Conservation (phyloP, 2,113 vertebrate genomes). For the Bubo blakistoni region DNA sequence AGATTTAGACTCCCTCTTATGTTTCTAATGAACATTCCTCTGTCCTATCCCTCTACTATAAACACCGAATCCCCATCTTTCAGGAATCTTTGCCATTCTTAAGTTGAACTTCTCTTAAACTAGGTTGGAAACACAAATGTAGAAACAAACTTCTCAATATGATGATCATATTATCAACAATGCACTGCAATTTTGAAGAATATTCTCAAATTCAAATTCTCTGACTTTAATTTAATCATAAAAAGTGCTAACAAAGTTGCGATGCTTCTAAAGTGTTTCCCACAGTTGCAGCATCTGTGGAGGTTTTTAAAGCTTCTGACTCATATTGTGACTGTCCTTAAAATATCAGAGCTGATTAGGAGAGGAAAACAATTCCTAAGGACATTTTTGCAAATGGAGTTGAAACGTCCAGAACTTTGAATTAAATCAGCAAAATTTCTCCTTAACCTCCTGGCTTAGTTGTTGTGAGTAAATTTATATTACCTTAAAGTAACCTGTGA, state of each 20-base stretch:
- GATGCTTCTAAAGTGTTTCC: neutral
- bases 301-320: neutral
- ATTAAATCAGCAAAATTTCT: slow-evolving; percentile 50
- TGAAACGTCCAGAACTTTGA: slow-evolving; percentile 14
- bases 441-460: slow-evolving; percentile 16
- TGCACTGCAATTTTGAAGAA: neutral
- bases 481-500: slow-evolving; percentile 26
- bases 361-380: slow-evolving; percentile 10
- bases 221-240: neutral
- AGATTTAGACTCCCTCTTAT: neutral
- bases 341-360: neutral
- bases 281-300: neutral
- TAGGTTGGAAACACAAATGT: neutral
- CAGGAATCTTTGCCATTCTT: neutral
- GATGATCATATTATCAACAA: neutral
- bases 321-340: neutral
- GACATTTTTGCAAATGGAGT: slow-evolving; percentile 46
- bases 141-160: neutral
- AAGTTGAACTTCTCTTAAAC: neutral
- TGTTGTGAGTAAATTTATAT: slow-evolving; percentile 22
- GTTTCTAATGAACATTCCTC: neutral
- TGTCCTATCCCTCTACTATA: neutral
- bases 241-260: neutral
- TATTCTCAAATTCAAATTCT: neutral
- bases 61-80: neutral